Conservation (phyloP, 2,888 invertebrate genomes). For the Hipparchia semele region DNA sequence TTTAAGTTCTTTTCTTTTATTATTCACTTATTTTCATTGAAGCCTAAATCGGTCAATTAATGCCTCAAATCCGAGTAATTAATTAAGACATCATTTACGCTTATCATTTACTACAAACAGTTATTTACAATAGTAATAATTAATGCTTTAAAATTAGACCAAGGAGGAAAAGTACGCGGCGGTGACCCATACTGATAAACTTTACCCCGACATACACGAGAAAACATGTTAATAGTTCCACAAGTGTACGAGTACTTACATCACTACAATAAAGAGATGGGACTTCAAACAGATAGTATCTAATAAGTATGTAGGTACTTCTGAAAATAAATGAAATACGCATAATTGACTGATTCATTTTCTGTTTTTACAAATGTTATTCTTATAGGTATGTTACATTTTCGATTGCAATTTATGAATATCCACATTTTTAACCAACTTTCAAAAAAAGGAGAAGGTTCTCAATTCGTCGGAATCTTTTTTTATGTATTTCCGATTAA, state of each 20-base stretch:
- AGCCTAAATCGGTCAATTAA: conserved; percentile 25
- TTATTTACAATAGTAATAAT: conserved; percentile 50
- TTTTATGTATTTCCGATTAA: no score
- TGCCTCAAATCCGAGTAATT: background rate
- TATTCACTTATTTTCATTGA: background rate
- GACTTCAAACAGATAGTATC: no score
- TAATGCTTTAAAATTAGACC: conserved; percentile 65
- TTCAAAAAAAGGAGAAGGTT: no score
- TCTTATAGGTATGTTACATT: no score
- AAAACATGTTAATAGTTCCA: conserved; percentile 28
- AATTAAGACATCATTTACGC: conserved; percentile 8
- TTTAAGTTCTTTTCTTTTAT: background rate
- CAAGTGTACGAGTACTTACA: background rate
- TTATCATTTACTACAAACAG: conserved; percentile 35
- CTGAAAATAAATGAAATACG: no score
- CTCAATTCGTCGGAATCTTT: no score
- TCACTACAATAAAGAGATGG: no score
- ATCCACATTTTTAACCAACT: no score
- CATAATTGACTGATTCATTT: no score
- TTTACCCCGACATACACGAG: conserved; percentile 51
- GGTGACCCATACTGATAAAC: conserved; percentile 60
- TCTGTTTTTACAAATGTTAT: no score
- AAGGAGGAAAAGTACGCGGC: conserved; percentile 71
- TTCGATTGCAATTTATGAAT: no score
- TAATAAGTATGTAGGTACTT: no score